phyloP scores from a whole-genome alignment of 2,113 vertebrate genomes.

The Oceanites oceanicus region DNA sequence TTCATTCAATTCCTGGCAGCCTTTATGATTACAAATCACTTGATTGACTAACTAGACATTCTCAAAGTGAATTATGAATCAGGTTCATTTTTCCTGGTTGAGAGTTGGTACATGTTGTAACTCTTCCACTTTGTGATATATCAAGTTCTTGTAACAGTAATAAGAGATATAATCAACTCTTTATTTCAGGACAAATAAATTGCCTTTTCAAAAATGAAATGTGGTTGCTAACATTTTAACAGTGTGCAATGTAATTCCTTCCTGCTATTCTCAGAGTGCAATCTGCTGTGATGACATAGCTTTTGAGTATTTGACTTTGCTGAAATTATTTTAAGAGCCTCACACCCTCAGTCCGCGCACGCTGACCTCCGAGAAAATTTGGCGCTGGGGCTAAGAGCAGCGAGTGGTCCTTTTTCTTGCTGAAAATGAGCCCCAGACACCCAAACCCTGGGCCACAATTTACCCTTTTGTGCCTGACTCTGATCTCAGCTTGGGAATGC shows the following conservation, averaged over 20 bases:
- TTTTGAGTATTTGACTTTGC: slow-evolving; percentile 54
- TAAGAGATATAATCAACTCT: slow-evolving; percentile 76
- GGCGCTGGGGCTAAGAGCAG: not conserved
- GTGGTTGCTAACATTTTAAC: slow-evolving; percentile 72
- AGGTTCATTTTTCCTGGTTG: slow-evolving; percentile 77
- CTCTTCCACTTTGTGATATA: slow-evolving; percentile 74
- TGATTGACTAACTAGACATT: slow-evolving; percentile 98
- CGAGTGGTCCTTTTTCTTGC: not conserved
- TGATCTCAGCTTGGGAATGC: not conserved
- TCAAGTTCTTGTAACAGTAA: slow-evolving; percentile 75
- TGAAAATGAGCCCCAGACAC: not conserved
- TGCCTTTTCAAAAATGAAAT: slow-evolving; percentile 75
- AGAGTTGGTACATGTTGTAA: slow-evolving; percentile 76
- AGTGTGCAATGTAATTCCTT: slow-evolving; percentile 55
- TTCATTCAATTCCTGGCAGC: slow-evolving; percentile 94
- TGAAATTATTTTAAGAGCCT: slow-evolving; percentile 34
- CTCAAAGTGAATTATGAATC: slow-evolving; percentile 89
- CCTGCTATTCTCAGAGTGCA: slow-evolving; percentile 45
- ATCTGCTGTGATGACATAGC: slow-evolving; percentile 46
- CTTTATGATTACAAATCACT: slow-evolving; percentile 98
- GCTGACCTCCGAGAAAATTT: not conserved
- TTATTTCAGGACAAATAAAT: slow-evolving; percentile 76
- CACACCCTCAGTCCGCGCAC: not conserved
- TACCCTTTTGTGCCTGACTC: slow-evolving; percentile 6
- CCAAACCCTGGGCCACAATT: not conserved